Evolutionary conservation across 1,140 invertebrate genomes (phyloP).

Genomic region (Acromyrmex heyeri): DNA sequence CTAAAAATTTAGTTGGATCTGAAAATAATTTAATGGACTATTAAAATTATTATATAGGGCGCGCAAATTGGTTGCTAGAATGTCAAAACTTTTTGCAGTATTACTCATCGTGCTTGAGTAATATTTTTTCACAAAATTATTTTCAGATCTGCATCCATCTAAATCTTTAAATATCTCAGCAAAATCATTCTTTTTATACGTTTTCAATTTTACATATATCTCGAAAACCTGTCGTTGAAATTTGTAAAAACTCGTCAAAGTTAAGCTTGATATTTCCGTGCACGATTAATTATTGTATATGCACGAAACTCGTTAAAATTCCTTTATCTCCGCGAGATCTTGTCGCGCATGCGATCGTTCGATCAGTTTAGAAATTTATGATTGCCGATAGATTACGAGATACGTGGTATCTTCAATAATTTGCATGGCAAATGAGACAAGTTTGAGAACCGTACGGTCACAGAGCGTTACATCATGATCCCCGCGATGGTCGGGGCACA

Average conservation of each 20-base stretch:
- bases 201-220: too few relatives aligned
- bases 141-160: too few relatives aligned
- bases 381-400: not conserved
- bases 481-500: not conserved
- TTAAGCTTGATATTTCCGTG: not conserved
- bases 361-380: constrained; percentile 30
- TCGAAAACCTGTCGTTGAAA: not conserved
- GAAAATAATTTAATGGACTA: too few relatives aligned
- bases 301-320: constrained; percentile 5
- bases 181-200: too few relatives aligned
- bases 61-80: too few relatives aligned
- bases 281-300: not conserved
- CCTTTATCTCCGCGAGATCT: not conserved
- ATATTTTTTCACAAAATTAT: too few relatives aligned
- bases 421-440: constrained; percentile 38
- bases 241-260: not conserved
- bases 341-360: not conserved
- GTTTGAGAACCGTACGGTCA: constrained; percentile 24
- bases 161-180: too few relatives aligned
- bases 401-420: not conserved
- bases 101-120: too few relatives aligned
- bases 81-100: too few relatives aligned
- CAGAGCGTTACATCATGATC: constrained; percentile 37
- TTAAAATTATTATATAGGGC: too few relatives aligned
- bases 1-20: too few relatives aligned